These are phyloP conservation scores for Diadophis punctatus DNA, from an alignment of 2,113 vertebrate species.

Conservation along the genomic window DNA sequence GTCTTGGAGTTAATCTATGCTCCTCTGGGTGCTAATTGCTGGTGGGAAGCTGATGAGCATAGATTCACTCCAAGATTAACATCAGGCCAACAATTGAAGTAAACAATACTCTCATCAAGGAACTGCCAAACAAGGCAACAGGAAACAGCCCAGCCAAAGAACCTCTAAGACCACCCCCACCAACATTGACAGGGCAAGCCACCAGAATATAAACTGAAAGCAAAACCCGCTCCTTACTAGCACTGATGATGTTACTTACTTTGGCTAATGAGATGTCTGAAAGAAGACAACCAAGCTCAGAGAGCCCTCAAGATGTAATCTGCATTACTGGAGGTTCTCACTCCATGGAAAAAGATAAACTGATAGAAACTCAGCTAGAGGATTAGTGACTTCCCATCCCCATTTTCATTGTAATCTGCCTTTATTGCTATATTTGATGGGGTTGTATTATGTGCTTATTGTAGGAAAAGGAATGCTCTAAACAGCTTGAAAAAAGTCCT, in stretches of 20 bases:
- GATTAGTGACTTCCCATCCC: background rate
- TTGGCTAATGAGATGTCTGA: background rate
- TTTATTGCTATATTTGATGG: background rate
- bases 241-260: background rate
- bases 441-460: background rate
- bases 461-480: background rate
- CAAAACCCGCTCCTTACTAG: background rate
- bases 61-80: background rate
- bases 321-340: background rate
- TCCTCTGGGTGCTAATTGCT: background rate
- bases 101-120: background rate
- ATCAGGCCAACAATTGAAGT: background rate
- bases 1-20: background rate
- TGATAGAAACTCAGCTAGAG: background rate
- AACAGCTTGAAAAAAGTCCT: background rate
- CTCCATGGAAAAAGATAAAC: background rate
- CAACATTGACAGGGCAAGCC: background rate
- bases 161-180: background rate
- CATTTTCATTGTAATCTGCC: background rate
- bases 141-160: too few relatives aligned
- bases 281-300: background rate
- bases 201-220: background rate
- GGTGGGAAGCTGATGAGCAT: background rate
- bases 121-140: background rate
- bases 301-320: background rate